A percentile compares a stretch with the other conserved stretches of the same genome.
These are phyloP conservation scores for Drosophila mulleri DNA, from an alignment of 2,888 invertebrate genomes.

Conservation along the genomic window DNA sequence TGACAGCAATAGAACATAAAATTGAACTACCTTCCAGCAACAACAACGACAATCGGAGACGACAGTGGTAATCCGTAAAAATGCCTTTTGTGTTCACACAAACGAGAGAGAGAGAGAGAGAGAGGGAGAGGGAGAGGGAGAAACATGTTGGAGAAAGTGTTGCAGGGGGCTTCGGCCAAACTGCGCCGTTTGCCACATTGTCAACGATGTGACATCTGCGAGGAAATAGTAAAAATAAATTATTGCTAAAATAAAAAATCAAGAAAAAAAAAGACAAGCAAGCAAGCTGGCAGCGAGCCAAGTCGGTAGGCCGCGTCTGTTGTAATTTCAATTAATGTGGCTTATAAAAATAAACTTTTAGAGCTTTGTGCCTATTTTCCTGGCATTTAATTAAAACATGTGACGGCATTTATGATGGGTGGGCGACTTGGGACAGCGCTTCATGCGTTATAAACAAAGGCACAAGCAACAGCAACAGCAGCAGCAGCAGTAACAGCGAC, in stretches of 20 bases:
- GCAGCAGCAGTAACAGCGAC: constrained; percentile 13
- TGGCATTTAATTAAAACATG: constrained; percentile 71
- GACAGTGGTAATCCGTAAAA: constrained; percentile 40
- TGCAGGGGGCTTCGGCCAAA: constrained; percentile 13
- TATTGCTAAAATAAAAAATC: constrained; percentile 58
- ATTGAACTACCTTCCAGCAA: constrained; percentile 33
- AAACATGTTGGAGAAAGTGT: constrained; percentile 60
- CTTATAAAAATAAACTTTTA: constrained; percentile 62
- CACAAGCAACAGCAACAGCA: constrained; percentile 22
- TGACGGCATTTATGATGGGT: constrained; percentile 73
- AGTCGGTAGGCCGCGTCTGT: constrained; percentile 29
- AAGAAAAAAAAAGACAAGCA: constrained; percentile 5
- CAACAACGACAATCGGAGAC: constrained; percentile 4
- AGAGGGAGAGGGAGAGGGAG: constrained; percentile 3
- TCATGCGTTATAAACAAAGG: constrained; percentile 62
- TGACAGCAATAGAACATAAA: constrained; percentile 73
- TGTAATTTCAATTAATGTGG: constrained; percentile 76
- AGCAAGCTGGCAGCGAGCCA: not conserved
- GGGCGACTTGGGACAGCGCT: constrained; percentile 50
- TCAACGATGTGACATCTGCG: constrained; percentile 56
- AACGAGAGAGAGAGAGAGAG: constrained; percentile 9
- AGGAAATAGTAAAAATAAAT: constrained; percentile 58
- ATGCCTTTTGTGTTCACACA: constrained; percentile 44
- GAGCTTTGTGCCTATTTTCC: constrained; percentile 60
- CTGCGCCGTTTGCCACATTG: constrained; percentile 36